Evolutionary conservation across 2,888 invertebrate genomes (phyloP).

Genomic region (Platynereis dumerilii): DNA sequence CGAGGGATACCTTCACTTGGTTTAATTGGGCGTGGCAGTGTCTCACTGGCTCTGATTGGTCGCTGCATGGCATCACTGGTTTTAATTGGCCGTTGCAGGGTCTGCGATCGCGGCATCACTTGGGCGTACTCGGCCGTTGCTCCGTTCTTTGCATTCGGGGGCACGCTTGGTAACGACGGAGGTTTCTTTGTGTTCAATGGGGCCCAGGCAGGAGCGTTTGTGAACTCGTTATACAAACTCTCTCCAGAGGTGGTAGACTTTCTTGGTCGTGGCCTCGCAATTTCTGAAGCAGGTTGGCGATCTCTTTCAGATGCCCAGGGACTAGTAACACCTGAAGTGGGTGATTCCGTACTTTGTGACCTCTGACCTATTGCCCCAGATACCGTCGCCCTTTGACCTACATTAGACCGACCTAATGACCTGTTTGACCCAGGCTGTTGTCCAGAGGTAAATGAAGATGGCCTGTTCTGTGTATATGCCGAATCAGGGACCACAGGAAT

Average conservation of each 20-base stretch:
- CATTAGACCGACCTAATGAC: neutral
- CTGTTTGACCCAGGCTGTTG: neutral
- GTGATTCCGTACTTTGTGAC: no score
- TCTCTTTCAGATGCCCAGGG: neutral
- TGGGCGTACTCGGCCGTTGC: neutral
- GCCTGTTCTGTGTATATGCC: no score
- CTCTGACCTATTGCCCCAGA: slow-evolving; percentile 4
- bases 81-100: neutral
- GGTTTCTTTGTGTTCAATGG: neutral
- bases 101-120: slow-evolving; percentile 1
- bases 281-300: slow-evolving; percentile 11
- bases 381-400: neutral
- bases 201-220: neutral
- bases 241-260: no score
- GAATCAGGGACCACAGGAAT: no score
- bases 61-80: neutral
- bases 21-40: neutral
- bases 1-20: neutral
- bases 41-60: neutral
- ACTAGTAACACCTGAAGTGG: no score
- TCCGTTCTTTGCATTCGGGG: neutral
- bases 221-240: no score
- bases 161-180: neutral
- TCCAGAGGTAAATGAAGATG: no score
- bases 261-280: slow-evolving; percentile 16